Base-by-base conservation (phyloP, 2,888 invertebrate genomes). In the Hyppa rectilinea region DNA sequence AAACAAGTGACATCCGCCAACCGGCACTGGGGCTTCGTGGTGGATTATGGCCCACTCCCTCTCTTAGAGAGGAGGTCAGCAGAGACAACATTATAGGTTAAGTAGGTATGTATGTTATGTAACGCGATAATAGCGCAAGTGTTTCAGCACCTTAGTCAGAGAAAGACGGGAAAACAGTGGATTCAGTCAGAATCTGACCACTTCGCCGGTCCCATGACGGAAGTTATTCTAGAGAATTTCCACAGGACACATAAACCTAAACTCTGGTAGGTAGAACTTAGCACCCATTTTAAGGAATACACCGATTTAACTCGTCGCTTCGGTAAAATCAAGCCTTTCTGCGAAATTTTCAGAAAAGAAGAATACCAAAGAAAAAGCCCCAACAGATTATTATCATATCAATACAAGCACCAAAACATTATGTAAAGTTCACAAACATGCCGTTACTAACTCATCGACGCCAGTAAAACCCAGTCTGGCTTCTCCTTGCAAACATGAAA, bases 401-500 rank as follows among this genome's bases (percentile, higher is more conserved):
- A 55, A 55, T 7, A 34, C 17, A 66, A 63, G 4, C 60, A 52
- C n/a, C 45, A 36, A 26, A 67, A 50, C n/a, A 43, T 60, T 26
- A 40, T 12, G 17, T 50, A 23, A 61, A 52, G 26, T 64, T 65
- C 47, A 65, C 55, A 26, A 68, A 31, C 55, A 45, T 50, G 52
- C 61, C 56, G 60, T 79, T 61, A 63, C 36, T 65, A 56, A 75
- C 70, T 60, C 68, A 76, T 80, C 71, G 71, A 80, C 50, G 63
- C 63, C 31, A 58, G 53, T 73, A 68, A 81, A 78, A 68, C 60
- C 34, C 52, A 60, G 62, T 59, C 67, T 70, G 0, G 53, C 34
- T 59, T 65, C 50, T 78, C 59, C 64, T 55, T 61, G 74, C 76
- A 60, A 76, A 69, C 80, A 82, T 82, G 74, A 82, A 82, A 82